A percentile compares a stretch with the other conserved stretches of the same genome.
Conservation (phyloP, 53 echinoderm and acorn worm species). For the Hippasteria phrygiana region DNA sequence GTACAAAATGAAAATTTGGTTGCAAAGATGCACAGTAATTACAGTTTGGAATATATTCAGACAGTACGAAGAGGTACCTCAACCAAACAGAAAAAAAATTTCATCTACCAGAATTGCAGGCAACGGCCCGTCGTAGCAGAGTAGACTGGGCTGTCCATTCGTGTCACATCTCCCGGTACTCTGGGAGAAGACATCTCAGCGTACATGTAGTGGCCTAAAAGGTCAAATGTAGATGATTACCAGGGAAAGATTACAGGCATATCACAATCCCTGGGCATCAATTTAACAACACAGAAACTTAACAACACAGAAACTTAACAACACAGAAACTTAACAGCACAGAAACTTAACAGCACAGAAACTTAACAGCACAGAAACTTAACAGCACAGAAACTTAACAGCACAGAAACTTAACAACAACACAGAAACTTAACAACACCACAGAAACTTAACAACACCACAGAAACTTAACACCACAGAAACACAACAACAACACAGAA, state of each 20-base stretch:
- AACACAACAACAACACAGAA: too few species aligned
- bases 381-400: too few species aligned
- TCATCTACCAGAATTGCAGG: conserved; percentile 69
- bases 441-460: too few species aligned
- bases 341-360: too few species aligned
- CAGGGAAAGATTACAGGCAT: not conserved
- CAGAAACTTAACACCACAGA: too few species aligned
- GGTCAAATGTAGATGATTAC: not conserved
- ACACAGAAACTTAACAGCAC: too few species aligned
- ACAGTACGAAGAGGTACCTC: not conserved
- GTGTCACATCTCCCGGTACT: conserved; percentile 55
- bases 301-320: not conserved
- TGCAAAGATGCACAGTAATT: too few species aligned
- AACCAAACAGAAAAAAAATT: not conserved
- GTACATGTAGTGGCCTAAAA: conserved; percentile 86
- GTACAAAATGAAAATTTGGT: too few species aligned
- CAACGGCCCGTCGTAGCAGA: conserved; percentile 61
- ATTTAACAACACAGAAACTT: not conserved
- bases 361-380: too few species aligned
- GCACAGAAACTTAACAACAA: too few species aligned
- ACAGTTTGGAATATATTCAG: too few species aligned
- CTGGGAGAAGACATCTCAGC: conserved; percentile 76
- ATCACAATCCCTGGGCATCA: not conserved
- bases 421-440: too few species aligned
- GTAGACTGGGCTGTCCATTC: conserved; percentile 70